Conservation (phyloP, 30 jellyfish, hydroid and myxozoan species). For the Chironex yamaguchii region DNA sequence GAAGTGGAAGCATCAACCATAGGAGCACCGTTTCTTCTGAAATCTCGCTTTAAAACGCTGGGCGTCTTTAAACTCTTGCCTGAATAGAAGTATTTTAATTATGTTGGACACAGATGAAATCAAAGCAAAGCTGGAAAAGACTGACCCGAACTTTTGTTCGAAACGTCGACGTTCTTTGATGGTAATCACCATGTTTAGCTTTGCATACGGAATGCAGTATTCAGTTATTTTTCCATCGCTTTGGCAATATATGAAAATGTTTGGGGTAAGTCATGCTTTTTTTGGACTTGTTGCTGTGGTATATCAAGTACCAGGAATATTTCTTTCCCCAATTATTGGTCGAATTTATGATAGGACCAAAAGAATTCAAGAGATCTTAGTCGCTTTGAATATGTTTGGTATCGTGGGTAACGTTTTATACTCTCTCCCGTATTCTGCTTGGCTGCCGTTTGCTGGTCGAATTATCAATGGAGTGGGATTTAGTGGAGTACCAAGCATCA, state of each 20-base stretch:
- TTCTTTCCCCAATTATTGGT: slow-evolving; percentile 2
- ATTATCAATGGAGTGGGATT: slow-evolving; percentile 7
- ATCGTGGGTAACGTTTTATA: slow-evolving; percentile 17
- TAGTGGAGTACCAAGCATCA: background rate
- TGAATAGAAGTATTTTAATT: no score
- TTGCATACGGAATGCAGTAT: no score
- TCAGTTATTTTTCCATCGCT: slow-evolving; percentile 11
- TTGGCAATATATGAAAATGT: slow-evolving; percentile 11
- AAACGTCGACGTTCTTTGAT: no score
- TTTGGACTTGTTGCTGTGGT: background rate
- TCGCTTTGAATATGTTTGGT: background rate
- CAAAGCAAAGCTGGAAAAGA: no score
- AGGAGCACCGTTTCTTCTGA: no score
- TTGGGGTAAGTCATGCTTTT: background rate
- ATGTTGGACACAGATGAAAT: no score
- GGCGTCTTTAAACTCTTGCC: no score
- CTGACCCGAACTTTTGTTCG: no score
- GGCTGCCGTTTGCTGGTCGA: slow-evolving; percentile 11
- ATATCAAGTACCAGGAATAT: slow-evolving; percentile 1
- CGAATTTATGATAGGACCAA: background rate
- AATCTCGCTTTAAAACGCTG: no score
- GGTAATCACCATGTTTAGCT: no score
- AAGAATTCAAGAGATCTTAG: background rate
- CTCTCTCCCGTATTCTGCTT: slow-evolving; percentile 8
- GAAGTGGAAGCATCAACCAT: no score